Base-by-base conservation (phyloP, 2,113 vertebrate species). In the Dunckerocampus dactyliophorus region DNA sequence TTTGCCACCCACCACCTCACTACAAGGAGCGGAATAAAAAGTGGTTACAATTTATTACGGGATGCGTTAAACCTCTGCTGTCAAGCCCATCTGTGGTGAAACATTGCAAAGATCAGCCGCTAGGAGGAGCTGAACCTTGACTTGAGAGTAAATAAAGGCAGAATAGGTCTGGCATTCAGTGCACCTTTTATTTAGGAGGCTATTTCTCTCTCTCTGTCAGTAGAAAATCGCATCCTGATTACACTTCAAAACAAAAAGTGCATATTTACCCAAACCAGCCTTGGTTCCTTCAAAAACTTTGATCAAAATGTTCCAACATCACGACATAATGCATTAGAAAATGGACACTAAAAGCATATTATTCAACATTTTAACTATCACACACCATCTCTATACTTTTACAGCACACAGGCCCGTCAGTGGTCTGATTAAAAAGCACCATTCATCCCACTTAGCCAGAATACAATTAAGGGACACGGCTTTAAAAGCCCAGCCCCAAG, bases 391-490 rank as follows among this genome's bases (percentile, higher is more conserved):
- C 71, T 87, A 51, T 79, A 79, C 71, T 81, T 84, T 81, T 74
- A 82, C 75, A 85, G 76, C 78, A 76, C 66, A 62, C 61, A 71
- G 71, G 75, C 31, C 72, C 66, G 75, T 82, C 85, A 88, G 84
- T 80, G 74, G 76, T 82, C 81, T 89, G 88, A 88, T 88, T 89
- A 85, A 89, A 87, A 88, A 85, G 80, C 83, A 80, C 82, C 77
- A 85, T 89, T 89, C 84, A 89, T 89, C 80, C 86, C 80, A 82
- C 86, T 86, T 88, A 86, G 75, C 75, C 72, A 74, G 87, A 86
- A 88, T 88, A 85, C 85, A 87, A 90, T 90, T 84, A 90, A 88
- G 87, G 85, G 78, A 82, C 73, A 85, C 82, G 81, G 82, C 83
- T 86, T 85, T 88, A 80, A 87, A 88, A 84, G 78, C 86, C 74